A percentile compares a stretch with the other conserved stretches of the same genome.
These are phyloP conservation scores for Ctena decussata DNA, from an alignment of 2,888 invertebrate genomes.

Conservation along the genomic window DNA sequence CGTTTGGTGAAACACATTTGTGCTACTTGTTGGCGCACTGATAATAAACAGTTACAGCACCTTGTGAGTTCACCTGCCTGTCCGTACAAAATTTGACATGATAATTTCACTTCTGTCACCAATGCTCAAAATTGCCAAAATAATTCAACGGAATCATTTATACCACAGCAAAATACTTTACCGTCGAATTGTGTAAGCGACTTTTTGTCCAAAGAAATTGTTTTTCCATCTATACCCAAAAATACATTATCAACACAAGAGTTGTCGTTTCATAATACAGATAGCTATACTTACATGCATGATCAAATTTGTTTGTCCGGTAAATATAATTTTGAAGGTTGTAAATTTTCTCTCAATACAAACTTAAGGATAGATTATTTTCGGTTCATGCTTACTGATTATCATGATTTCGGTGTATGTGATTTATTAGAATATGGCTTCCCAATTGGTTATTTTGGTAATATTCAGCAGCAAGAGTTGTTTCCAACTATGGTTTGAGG, in stretches of 20 bases:
- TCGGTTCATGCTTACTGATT: not conserved
- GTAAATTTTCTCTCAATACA: not conserved
- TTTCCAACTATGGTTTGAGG: too few relatives aligned
- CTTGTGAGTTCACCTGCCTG: not conserved
- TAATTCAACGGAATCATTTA: too few relatives aligned
- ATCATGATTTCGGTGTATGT: not conserved
- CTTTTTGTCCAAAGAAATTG: too few relatives aligned
- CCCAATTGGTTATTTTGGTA: not conserved
- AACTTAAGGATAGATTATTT: not conserved
- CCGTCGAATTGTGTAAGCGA: too few relatives aligned
- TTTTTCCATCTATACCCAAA: too few relatives aligned
- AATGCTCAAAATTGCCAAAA: not conserved
- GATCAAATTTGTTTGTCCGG: not conserved
- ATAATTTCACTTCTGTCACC: not conserved
- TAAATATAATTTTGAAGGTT: not conserved
- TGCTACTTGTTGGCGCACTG: not conserved
- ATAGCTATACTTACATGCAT: not conserved
- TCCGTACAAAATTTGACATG: not conserved
- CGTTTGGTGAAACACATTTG: not conserved
- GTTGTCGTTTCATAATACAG: not conserved
- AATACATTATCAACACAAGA: too few relatives aligned
- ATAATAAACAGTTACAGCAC: not conserved
- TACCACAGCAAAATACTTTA: too few relatives aligned
- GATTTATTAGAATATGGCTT: not conserved
- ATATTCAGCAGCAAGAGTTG: not conserved